These are phyloP conservation scores for Epinephelus fuscoguttatus DNA, from an alignment of 2,113 vertebrate genomes.

Conservation along the genomic window DNA sequence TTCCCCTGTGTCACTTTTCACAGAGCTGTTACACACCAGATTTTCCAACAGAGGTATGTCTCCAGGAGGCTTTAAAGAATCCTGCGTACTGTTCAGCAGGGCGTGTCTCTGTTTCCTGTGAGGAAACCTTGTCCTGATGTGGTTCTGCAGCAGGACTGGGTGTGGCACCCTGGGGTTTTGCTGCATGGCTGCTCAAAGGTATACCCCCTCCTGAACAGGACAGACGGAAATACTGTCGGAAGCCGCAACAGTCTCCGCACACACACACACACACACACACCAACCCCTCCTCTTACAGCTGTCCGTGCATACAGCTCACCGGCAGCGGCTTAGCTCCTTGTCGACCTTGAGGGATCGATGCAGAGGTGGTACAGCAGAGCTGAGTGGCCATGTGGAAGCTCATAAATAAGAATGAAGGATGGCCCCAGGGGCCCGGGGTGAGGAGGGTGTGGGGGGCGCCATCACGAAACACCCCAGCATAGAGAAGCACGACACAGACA, in stretches of 20 bases:
- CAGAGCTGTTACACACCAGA: neutral
- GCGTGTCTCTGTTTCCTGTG: neutral
- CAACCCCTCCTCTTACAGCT: conserved; percentile 27
- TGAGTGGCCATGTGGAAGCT: conserved; percentile 78
- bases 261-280: conserved; percentile 4
- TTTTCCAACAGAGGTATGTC: neutral
- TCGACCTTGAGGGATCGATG: conserved; percentile 84
- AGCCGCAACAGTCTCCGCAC: conserved; percentile 11
- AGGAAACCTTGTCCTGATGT: conserved; percentile 33
- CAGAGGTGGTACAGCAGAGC: conserved; percentile 73
- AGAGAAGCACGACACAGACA: conserved; percentile 63
- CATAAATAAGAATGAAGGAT: conserved; percentile 88
- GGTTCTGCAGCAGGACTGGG: conserved; percentile 44
- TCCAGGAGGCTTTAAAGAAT: conserved; percentile 9
- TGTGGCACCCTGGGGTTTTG: conserved; percentile 44
- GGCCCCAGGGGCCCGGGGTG: conserved; percentile 67
- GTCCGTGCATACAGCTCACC: conserved; percentile 51
- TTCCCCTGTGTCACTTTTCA: neutral
- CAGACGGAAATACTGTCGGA: conserved; percentile 45
- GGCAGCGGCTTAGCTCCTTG: conserved; percentile 69
- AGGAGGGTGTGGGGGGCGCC: conserved; percentile 62
- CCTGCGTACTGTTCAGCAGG: neutral
- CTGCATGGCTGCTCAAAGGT: conserved; percentile 50
- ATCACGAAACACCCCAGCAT: conserved; percentile 64
- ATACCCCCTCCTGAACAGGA: conserved; percentile 35